Percentiles rank a stretch among this genome's conserved stretches.
Conservation (phyloP, 2,888 invertebrate species). For the Lordiphosa andalusiaca region DNA sequence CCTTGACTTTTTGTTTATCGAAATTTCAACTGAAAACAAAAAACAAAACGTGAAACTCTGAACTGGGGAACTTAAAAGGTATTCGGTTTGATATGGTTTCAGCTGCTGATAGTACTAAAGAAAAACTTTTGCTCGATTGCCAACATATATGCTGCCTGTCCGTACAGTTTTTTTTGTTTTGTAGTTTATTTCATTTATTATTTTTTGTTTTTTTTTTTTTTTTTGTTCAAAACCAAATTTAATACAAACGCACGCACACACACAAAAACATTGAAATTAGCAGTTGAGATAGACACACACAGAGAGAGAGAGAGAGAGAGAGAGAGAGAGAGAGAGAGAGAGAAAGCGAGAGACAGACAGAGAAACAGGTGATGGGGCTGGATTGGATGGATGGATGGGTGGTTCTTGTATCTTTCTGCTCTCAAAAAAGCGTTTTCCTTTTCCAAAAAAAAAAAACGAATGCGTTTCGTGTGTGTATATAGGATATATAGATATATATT, state of each 20-base stretch:
- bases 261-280: slow-evolving; percentile 73
- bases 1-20: slow-evolving; percentile 47
- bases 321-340: slow-evolving; percentile 14
- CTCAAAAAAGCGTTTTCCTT: slow-evolving; percentile 13
- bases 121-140: slow-evolving; percentile 79
- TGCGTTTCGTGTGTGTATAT: too few species aligned
- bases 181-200: slow-evolving; percentile 36
- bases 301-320: slow-evolving; percentile 19
- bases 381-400: slow-evolving; percentile 41
- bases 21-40: slow-evolving; percentile 63
- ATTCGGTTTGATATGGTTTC: slow-evolving; percentile 2
- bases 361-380: slow-evolving; percentile 20
- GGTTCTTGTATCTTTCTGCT: slow-evolving; percentile 17
- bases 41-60: slow-evolving; percentile 40
- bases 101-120: slow-evolving; percentile 61
- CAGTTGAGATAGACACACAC: slow-evolving; percentile 42
- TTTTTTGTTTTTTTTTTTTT: slow-evolving; percentile 10
- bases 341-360: slow-evolving; percentile 22
- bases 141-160: slow-evolving; percentile 81
- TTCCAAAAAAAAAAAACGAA: slow-evolving; percentile 68
- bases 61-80: slow-evolving; percentile 21
- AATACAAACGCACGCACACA: slow-evolving; percentile 70
- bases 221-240: slow-evolving; percentile 69
- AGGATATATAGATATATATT: too few species aligned
- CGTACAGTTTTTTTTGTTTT: slow-evolving; percentile 70